Evolutionary conservation across 1,140 invertebrate genomes (phyloP), one percentile per base, ranked within the genome.

Genomic region (Panagrolaimus sp.): DNA sequence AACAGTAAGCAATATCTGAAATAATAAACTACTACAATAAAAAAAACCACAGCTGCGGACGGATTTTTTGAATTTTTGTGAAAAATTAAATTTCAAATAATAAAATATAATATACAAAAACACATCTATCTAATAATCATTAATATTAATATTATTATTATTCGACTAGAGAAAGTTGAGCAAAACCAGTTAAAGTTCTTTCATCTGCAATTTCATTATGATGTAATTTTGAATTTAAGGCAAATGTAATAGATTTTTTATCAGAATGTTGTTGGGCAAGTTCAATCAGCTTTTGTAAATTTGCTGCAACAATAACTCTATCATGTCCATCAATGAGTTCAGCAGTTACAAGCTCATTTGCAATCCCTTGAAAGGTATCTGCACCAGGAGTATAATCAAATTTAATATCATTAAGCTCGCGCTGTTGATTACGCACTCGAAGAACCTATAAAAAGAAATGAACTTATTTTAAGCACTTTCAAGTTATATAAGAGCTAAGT

Each of bases 381-480:
- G 76, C 23, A 67, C 74, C 91, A 13, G 90, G 88, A 3, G 90
- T 89, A 84, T 92, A 98, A 83, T 98, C 93, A 84, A 98, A 98
- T 75, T 93, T 88, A 73, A 98, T 98, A 82, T 98, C 95, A 84
- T 98, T 97, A 45, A 98, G 84, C 85, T 97, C 94, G 67, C 90
- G 86, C 74, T 89, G 90, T 48, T 90, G 87, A 85, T 98, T 97
- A 74, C 91, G 90, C 74, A 70, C 87, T 84, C 69, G 75, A 23
- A 84, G 73, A 16, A 83, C 82, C 74, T 82, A 45, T 0, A 45
- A 42, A 4, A 27, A 16, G n/a, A n/a, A n/a, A n/a, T n/a, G n/a
- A n/a, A n/a, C n/a, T n/a, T n/a, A n/a, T n/a, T n/a, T n/a, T n/a
- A n/a, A n/a, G n/a, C n/a, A n/a, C n/a, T n/a, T n/a, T n/a, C n/a